Conservation (phyloP, 1,140 invertebrate species). For the Holcopasites calliopsidis region DNA sequence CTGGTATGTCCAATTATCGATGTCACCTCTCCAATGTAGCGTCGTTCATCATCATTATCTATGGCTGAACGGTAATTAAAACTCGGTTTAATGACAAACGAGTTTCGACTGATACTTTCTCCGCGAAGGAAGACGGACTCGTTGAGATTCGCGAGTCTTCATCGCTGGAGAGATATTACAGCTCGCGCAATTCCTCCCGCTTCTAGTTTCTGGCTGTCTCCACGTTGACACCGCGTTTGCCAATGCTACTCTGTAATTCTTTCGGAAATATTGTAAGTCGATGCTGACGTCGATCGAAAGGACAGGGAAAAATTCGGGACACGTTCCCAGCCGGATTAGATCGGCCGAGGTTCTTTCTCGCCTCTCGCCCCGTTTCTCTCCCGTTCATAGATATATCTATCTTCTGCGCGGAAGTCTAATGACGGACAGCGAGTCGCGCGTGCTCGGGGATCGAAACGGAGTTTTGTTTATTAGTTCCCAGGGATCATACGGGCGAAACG, state of each 20-base stretch:
- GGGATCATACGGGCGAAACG: conserved; percentile 13
- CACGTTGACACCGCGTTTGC: neutral
- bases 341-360: neutral
- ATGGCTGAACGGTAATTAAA: conserved; percentile 42
- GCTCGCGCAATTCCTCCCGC: neutral
- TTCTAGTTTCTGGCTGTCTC: neutral
- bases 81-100: conserved; percentile 46
- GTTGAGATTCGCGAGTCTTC: neutral
- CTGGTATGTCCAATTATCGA: neutral
- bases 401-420: neutral
- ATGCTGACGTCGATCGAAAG: conserved; percentile 25
- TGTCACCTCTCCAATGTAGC: no score
- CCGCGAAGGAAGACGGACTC: conserved; percentile 11
- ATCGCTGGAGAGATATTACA: neutral
- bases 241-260: conserved; percentile 30
- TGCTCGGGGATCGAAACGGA: neutral
- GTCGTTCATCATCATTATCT: neutral
- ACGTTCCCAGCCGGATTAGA: conserved; percentile 9
- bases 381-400: neutral
- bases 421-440: neutral
- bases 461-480: conserved; percentile 20
- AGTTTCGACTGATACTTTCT: conserved; percentile 36
- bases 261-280: conserved; percentile 33
- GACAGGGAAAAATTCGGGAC: conserved; percentile 9
- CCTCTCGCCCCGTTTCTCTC: neutral